phyloP scores from a whole-genome alignment of 2,797 vertebrate species.

The Glossophaga mutica region DNA sequence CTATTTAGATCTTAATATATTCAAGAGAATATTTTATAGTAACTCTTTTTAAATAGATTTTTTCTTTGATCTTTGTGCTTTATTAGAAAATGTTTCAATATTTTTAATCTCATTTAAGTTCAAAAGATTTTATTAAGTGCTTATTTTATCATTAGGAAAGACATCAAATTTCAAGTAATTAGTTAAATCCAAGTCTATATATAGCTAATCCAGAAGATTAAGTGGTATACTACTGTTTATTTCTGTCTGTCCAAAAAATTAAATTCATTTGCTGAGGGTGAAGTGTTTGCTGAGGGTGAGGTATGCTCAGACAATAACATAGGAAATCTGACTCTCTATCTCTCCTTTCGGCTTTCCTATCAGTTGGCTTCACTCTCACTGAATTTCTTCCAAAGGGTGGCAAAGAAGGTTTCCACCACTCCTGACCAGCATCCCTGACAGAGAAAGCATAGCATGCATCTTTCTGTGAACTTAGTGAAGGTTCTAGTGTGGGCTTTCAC shows the following conservation, averaged over 20 bases:
- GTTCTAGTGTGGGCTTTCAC: background rate
- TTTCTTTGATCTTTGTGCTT: background rate
- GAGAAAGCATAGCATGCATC: background rate
- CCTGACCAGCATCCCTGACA: background rate
- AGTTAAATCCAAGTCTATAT: background rate
- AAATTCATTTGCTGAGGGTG: background rate
- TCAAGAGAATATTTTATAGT: background rate
- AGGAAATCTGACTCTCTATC: background rate
- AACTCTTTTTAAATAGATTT: background rate
- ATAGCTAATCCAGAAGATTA: background rate
- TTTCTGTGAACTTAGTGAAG: background rate
- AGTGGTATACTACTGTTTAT: background rate
- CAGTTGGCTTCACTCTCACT: background rate
- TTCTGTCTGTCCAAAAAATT: background rate
- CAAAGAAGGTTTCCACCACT: background rate
- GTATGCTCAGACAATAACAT: background rate
- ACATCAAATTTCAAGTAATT: background rate
- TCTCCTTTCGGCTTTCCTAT: background rate
- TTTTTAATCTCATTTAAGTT: background rate
- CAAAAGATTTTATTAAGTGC: constrained; percentile 1
- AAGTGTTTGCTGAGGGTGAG: background rate
- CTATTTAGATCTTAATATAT: constrained; percentile 17
- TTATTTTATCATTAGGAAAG: background rate
- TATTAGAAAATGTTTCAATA: background rate
- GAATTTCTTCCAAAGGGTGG: background rate